Conservation (phyloP, 2,888 invertebrate species). For the Aleiodes alternator region DNA sequence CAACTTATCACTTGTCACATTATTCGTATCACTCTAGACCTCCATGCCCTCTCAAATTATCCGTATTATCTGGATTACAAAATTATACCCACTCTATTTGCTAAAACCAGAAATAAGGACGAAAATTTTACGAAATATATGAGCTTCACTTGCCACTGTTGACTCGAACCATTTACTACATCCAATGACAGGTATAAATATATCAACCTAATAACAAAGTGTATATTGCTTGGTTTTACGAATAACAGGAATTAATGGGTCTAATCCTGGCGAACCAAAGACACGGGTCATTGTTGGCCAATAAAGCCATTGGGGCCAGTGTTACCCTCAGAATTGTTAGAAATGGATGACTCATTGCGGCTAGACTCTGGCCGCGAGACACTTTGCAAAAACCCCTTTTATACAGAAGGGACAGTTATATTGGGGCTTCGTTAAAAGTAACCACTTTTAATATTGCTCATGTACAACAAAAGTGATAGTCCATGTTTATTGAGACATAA, state of each 20-base stretch:
- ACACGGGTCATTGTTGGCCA: conserved; percentile 51
- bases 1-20: conserved; percentile 17
- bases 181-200: conserved; percentile 8
- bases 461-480: background rate
- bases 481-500: conserved; percentile 3
- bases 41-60: background rate
- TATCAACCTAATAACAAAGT: background rate
- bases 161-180: background rate
- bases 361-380: background rate
- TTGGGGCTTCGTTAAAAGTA: conserved; percentile 17
- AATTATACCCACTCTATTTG: background rate
- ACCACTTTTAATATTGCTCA: background rate
- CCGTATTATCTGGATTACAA: conserved; percentile 4
- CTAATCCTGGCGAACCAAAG: conserved; percentile 56
- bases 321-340: background rate
- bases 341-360: conserved; percentile 26
- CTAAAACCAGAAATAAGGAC: background rate
- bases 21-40: background rate
- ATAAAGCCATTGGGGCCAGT: conserved; percentile 53
- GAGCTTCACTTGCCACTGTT: background rate
- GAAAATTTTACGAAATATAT: background rate
- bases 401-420: conserved; percentile 17
- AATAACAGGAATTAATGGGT: conserved; percentile 58
- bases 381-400: conserved; percentile 55
- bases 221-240: conserved; percentile 54